These are phyloP conservation scores for Allacma fusca DNA, from an alignment of 2,888 invertebrate species.

Conservation along the genomic window DNA sequence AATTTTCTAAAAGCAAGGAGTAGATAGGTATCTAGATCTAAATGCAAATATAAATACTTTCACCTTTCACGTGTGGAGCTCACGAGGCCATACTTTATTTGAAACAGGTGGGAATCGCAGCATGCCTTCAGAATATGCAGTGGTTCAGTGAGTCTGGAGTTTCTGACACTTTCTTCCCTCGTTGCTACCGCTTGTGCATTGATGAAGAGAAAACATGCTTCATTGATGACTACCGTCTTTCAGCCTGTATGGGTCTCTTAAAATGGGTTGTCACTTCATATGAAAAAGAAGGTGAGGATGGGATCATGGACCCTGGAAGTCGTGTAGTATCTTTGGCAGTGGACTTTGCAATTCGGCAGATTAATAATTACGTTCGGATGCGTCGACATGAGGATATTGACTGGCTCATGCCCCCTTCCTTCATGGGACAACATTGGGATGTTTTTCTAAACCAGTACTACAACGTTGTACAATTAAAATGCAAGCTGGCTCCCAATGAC, in stretches of 20 bases:
- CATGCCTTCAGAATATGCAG: slow-evolving; percentile 76
- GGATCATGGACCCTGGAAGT: slow-evolving; percentile 62
- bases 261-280: slow-evolving; percentile 76
- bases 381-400: slow-evolving; percentile 75
- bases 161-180: slow-evolving; percentile 81
- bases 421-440: slow-evolving; percentile 85
- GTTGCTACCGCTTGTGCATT: slow-evolving; percentile 84
- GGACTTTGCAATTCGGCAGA: slow-evolving; percentile 75
- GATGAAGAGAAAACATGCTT: slow-evolving; percentile 84
- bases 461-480: slow-evolving; percentile 70
- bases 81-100: slow-evolving; percentile 64
- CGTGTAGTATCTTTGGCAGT: slow-evolving; percentile 67
- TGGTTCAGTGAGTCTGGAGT: slow-evolving; percentile 86
- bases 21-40: no score
- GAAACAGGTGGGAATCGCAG: slow-evolving; percentile 45
- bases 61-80: no score
- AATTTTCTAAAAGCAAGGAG: no score
- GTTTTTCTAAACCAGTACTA: slow-evolving; percentile 79
- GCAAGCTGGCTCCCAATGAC: slow-evolving; percentile 13
- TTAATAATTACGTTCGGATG: slow-evolving; percentile 71
- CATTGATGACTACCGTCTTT: slow-evolving; percentile 86
- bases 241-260: slow-evolving; percentile 84
- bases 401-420: slow-evolving; percentile 55
- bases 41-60: no score
- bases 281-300: slow-evolving; percentile 68